phyloP scores from a whole-genome alignment of 2,113 vertebrate species.

The Perccottus glenii region DNA sequence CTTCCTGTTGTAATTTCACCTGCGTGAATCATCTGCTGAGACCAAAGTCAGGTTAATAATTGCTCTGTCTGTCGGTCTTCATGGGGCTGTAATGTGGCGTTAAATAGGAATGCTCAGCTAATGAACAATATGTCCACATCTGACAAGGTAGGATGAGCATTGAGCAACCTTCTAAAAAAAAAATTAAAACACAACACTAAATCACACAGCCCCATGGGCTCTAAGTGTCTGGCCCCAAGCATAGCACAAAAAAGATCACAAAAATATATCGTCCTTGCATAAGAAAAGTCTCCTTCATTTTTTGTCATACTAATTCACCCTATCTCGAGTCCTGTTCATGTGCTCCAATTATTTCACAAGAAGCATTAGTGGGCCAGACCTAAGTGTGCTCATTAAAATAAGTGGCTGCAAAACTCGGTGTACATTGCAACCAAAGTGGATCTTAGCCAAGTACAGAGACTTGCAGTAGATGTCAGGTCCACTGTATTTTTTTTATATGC shows the following conservation, averaged over 20 bases:
- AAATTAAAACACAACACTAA: slow-evolving; percentile 8
- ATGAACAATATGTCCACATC: slow-evolving; percentile 74
- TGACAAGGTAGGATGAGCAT: slow-evolving; percentile 70
- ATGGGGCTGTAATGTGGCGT: slow-evolving; percentile 71
- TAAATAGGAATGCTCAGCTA: slow-evolving; percentile 74
- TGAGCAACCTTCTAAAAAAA: slow-evolving; percentile 49
- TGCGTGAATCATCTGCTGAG: slow-evolving; percentile 46
- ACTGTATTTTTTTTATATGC: slow-evolving; percentile 48
- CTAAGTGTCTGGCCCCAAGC: slow-evolving; percentile 4
- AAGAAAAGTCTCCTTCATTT: slow-evolving; percentile 41
- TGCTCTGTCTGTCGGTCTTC: slow-evolving; percentile 53
- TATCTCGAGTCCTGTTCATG: slow-evolving; percentile 49
- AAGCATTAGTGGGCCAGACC: slow-evolving; percentile 61
- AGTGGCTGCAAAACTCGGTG: slow-evolving; percentile 58
- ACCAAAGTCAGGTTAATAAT: slow-evolving; percentile 67
- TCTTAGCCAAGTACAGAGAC: slow-evolving; percentile 57
- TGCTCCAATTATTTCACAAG: slow-evolving; percentile 63
- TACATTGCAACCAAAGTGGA: slow-evolving; percentile 34
- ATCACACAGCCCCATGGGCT: slow-evolving; percentile 40
- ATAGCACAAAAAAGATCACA: slow-evolving; percentile 18
- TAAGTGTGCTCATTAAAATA: slow-evolving; percentile 78
- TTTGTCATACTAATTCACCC: slow-evolving; percentile 35
- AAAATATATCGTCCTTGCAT: slow-evolving; percentile 34
- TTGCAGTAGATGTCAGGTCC: slow-evolving; percentile 39
- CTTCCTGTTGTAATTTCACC: slow-evolving; percentile 44